A percentile compares a stretch with the other conserved stretches of the same genome.
These are phyloP conservation scores for Thaumatotibia leucotreta DNA, from an alignment of 1,140 invertebrate species.

Conservation along the genomic window DNA sequence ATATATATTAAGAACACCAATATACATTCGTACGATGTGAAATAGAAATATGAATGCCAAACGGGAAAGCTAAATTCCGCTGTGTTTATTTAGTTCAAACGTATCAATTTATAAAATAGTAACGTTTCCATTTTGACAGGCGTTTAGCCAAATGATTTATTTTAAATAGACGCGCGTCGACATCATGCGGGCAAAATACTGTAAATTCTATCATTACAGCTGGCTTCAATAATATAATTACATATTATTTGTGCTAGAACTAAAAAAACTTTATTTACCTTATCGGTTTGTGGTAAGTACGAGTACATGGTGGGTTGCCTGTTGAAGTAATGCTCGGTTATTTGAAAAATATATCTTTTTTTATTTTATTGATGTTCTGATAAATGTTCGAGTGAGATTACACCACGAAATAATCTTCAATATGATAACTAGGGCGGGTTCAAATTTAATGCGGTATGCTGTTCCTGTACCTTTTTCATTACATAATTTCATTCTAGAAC, in stretches of 20 bases:
- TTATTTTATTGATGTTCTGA: too few species aligned
- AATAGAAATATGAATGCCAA: not conserved
- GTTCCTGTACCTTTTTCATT: too few species aligned
- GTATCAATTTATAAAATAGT: not conserved
- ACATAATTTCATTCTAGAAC: too few species aligned
- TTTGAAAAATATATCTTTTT: too few species aligned
- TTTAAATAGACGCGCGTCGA: conserved; percentile 53
- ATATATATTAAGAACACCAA: too few species aligned
- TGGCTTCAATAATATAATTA: not conserved
- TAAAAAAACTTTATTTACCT: not conserved
- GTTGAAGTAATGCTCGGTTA: not conserved
- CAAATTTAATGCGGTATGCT: too few species aligned
- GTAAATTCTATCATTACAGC: conserved; percentile 24
- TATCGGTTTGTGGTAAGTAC: not conserved
- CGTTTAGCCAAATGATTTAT: conserved; percentile 28
- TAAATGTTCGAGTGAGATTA: too few species aligned
- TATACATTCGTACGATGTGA: too few species aligned
- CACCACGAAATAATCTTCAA: too few species aligned
- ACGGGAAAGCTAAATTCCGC: not conserved
- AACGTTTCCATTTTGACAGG: not conserved
- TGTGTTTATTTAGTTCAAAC: not conserved
- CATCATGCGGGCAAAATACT: conserved; percentile 44
- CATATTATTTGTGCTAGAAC: not conserved
- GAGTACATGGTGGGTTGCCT: too few species aligned
- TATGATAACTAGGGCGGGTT: too few species aligned